A percentile compares a stretch with the other conserved stretches of the same genome.
Evolutionary conservation across 1,140 invertebrate genomes (phyloP).

Genomic region (Diorhabda sublineata): DNA sequence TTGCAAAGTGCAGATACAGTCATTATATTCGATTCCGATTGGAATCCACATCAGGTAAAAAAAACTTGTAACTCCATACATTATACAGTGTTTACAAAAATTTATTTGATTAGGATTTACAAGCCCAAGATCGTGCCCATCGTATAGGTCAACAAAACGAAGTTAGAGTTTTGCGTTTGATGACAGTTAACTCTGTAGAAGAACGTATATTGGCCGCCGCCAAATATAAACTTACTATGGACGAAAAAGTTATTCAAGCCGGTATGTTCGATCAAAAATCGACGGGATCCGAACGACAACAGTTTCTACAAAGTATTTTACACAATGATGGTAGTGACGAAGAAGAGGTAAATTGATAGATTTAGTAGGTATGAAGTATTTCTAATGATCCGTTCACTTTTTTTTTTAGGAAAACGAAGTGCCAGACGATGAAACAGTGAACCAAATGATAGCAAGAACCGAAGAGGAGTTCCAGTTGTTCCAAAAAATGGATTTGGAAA

Average conservation of each 20-base stretch:
- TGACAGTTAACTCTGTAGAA: conserved; percentile 98
- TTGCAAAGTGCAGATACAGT: conserved; percentile 98
- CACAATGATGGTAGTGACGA: conserved; percentile 91
- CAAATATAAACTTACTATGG: conserved; percentile 93
- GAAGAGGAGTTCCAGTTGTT: conserved; percentile 95
- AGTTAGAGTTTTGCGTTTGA: conserved; percentile 91
- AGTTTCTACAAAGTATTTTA: conserved; percentile 91
- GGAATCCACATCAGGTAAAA: conserved; percentile 95
- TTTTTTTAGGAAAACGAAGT: conserved; percentile 89
- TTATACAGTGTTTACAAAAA: neutral
- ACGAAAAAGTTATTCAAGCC: conserved; percentile 99
- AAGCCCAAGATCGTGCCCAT: conserved; percentile 98
- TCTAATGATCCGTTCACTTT: neutral
- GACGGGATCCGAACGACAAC: conserved; percentile 91
- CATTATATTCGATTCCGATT: conserved; percentile 98
- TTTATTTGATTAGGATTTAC: conserved; percentile 69
- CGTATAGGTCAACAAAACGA: conserved; percentile 98
- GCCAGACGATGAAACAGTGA: conserved; percentile 98
- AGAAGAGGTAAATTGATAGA: conserved; percentile 54
- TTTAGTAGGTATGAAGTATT: neutral
- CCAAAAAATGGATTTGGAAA: conserved; percentile 89
- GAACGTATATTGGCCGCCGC: conserved; percentile 95
- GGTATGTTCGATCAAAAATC: conserved; percentile 99
- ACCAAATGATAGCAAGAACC: conserved; percentile 95
- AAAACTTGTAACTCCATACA: neutral